Evolutionary conservation across 2,888 invertebrate genomes (phyloP).

Genomic region (Galerucella nymphaeae): DNA sequence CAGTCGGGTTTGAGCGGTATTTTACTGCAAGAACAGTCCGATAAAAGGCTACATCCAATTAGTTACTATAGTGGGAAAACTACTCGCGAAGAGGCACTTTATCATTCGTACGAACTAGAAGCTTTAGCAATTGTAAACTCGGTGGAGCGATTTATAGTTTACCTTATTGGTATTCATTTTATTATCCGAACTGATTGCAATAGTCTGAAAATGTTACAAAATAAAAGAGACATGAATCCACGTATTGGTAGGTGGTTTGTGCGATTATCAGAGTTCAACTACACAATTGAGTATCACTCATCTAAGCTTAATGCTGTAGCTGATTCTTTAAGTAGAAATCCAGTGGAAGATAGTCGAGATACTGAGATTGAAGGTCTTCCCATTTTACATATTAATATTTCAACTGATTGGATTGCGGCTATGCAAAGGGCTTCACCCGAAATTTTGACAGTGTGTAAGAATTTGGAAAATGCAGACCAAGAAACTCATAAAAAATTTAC

Average conservation of each 20-base stretch:
- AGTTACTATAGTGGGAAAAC: too few species aligned
- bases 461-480: too few species aligned
- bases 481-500: too few species aligned
- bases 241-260: conserved; percentile 52
- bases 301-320: conserved; percentile 1
- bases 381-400: conserved; percentile 12
- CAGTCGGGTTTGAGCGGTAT: too few species aligned
- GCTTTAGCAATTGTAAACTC: too few species aligned
- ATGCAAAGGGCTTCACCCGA: conserved; percentile 18
- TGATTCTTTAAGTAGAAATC: conserved; percentile 13
- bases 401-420: conserved; percentile 17
- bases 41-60: too few species aligned
- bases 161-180: too few species aligned
- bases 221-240: conserved; percentile 53
- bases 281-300: conserved; percentile 4
- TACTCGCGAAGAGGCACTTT: too few species aligned
- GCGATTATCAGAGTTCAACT: conserved; percentile 16
- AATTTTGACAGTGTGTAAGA: neutral
- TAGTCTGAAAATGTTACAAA: conserved; percentile 49
- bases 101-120: too few species aligned
- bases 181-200: conserved; percentile 48
- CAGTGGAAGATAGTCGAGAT: conserved; percentile 14
- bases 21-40: too few species aligned
- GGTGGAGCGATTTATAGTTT: neutral
- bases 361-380: conserved; percentile 18